These are phyloP conservation scores for Chrosomus eos DNA, from an alignment of 2,797 vertebrate species.

Conservation along the genomic window DNA sequence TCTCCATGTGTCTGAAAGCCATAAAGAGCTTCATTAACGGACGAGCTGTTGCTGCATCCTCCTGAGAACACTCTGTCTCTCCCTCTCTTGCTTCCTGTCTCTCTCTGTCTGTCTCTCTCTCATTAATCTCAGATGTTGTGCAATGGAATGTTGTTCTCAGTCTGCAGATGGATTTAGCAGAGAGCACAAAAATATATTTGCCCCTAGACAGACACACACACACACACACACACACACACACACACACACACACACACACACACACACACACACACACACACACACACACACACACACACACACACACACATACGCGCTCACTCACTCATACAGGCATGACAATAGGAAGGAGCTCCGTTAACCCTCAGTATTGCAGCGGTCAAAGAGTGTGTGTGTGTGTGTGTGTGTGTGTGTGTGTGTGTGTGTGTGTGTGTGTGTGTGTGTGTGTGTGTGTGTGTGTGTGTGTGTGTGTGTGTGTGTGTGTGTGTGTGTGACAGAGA, in stretches of 20 bases:
- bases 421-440: not conserved
- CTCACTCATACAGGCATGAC: slow-evolving; percentile 26
- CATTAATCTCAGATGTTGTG: slow-evolving; percentile 46
- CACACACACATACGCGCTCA: not conserved
- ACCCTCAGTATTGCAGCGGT: not conserved
- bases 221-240: too few relatives aligned
- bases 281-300: not conserved
- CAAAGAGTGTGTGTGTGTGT: not conserved
- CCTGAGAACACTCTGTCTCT: slow-evolving; percentile 28
- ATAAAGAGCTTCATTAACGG: slow-evolving; percentile 62
- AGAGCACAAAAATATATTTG: slow-evolving; percentile 54
- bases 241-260: not conserved
- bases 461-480: not conserved
- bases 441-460: not conserved
- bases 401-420: not conserved
- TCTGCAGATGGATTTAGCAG: slow-evolving; percentile 61
- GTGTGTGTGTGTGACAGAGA: too few relatives aligned
- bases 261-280: not conserved
- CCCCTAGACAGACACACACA: not conserved
- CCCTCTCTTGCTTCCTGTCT: slow-evolving; percentile 33
- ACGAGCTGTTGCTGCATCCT: slow-evolving; percentile 23
- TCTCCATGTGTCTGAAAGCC: slow-evolving; percentile 41
- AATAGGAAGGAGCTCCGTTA: not conserved
- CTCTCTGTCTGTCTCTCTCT: slow-evolving; percentile 42
- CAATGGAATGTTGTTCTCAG: slow-evolving; percentile 61